These are phyloP conservation scores for Drosophila teissieri DNA, from an alignment of 1,140 invertebrate species.

Conservation along the genomic window DNA sequence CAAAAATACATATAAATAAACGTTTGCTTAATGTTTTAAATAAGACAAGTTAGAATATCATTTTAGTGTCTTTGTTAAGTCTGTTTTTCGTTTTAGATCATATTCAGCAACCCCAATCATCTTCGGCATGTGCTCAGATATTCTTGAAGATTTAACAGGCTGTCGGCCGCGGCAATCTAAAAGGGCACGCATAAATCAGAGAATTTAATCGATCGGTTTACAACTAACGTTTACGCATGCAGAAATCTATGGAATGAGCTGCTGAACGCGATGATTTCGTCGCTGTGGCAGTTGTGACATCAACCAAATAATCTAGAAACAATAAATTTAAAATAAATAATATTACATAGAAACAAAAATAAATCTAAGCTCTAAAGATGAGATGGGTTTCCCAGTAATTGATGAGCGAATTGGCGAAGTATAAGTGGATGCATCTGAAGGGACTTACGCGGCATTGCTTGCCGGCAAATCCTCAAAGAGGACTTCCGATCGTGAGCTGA, in stretches of 20 bases:
- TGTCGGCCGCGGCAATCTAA: conserved; percentile 62
- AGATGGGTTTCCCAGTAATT: background rate
- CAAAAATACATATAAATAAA: conserved; percentile 73
- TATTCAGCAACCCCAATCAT: background rate
- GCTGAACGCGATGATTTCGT: conserved; percentile 36
- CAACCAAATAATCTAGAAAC: conserved; percentile 80
- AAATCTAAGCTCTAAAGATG: conserved; percentile 9
- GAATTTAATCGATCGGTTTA: conserved; percentile 1
- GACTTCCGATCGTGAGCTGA: conserved; percentile 87
- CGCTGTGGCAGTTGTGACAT: conserved; percentile 35
- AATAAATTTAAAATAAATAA: conserved; percentile 46
- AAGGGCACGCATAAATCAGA: conserved; percentile 45
- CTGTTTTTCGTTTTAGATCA: conserved; percentile 23
- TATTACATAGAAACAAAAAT: conserved; percentile 22
- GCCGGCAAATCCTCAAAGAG: conserved; percentile 86
- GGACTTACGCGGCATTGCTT: conserved; percentile 82
- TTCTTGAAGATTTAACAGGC: conserved; percentile 52
- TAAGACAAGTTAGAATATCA: conserved; percentile 59
- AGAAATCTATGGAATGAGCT: conserved; percentile 45
- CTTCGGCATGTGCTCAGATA: conserved; percentile 6
- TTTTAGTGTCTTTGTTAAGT: conserved; percentile 58
- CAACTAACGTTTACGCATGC: conserved; percentile 46
- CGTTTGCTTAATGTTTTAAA: conserved; percentile 54
- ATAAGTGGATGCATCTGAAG: background rate
- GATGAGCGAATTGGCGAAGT: conserved; percentile 4